Base-by-base conservation (phyloP, 1,140 invertebrate genomes). In the Aphelinus certus region DNA sequence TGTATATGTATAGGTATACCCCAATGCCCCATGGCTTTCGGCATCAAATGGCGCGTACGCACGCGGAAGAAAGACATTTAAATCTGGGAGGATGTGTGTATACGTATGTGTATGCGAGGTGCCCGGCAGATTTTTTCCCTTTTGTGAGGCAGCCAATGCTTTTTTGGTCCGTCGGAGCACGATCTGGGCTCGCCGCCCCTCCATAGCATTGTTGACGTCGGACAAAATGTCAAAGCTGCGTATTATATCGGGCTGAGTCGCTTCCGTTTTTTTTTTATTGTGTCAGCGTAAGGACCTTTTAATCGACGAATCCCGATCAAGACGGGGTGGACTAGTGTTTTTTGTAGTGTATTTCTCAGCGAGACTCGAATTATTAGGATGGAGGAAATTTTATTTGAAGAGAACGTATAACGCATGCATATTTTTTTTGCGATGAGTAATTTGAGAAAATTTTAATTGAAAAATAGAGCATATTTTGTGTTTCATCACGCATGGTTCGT, bases 1-100 rank as follows among this genome's bases (percentile, higher is more conserved):
- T 53, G 9, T 53, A 53, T 53, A 53, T 53, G 51, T 53, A 9
- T 53, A 53, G 4, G 9, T 9, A 9, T 53, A 53, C 51, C 51
- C 9, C 51, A 53, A 53, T 53, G 51, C 51, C 9, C 51, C 0
- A 53, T 53, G 51, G 64, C 64, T 47, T 53, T 48, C 48, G 10
- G 48, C 10, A 5, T 55, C 56, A 61, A 73, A 53, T 73, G 63
- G 62, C 71, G 60, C 66, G 57, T 48, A 68, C 45, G 57, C 66
- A 75, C 61, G 67, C 68, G 73, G 61, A 69, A 75, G 73, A 75
- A 75, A 75, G 73, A 70, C 65, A 75, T 75, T 75, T 75, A 75
- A 75, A 75, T 75, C 46, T 75, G 46, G 66, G 60, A 57, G 60
- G 66, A 60, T 49, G 10, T 43, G 7, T 45, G 47, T 9, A 46